These are phyloP conservation scores for Chymomyza amoena DNA, from an alignment of 2,888 invertebrate genomes.

Conservation along the genomic window DNA sequence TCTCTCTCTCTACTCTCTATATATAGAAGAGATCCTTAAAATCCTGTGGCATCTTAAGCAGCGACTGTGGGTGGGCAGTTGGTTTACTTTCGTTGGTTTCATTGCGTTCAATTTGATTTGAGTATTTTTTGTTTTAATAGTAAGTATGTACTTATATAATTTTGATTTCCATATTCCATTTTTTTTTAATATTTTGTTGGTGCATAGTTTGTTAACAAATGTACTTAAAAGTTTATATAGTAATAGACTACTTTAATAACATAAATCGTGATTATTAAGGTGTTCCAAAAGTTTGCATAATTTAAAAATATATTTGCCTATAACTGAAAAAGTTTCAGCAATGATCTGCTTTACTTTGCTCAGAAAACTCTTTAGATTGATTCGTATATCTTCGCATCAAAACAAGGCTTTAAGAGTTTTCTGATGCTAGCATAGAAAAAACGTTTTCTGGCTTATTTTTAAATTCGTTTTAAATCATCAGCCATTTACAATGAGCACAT, in stretches of 20 bases:
- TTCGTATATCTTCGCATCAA: too few species aligned
- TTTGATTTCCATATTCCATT: background rate
- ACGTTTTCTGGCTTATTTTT: background rate
- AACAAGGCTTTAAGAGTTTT: too few species aligned
- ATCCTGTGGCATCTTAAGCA: background rate
- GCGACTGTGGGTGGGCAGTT: background rate
- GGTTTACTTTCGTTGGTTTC: background rate
- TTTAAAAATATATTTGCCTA: background rate
- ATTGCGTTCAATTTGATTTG: background rate
- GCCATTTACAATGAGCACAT: conserved; percentile 4
- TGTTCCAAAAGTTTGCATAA: background rate
- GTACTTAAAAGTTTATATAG: background rate
- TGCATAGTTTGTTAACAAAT: background rate
- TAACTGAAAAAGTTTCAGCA: background rate
- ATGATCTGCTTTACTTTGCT: background rate
- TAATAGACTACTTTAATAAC: background rate
- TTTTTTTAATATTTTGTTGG: background rate
- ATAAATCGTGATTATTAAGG: background rate
- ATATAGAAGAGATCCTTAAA: background rate
- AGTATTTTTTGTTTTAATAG: background rate
- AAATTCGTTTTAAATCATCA: background rate
- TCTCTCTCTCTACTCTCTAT: background rate
- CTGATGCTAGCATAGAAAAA: background rate
- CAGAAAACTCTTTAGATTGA: too few species aligned
- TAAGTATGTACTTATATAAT: background rate